phyloP scores from a whole-genome alignment of 2,113 vertebrate species.

The Pachyramphus minor region DNA sequence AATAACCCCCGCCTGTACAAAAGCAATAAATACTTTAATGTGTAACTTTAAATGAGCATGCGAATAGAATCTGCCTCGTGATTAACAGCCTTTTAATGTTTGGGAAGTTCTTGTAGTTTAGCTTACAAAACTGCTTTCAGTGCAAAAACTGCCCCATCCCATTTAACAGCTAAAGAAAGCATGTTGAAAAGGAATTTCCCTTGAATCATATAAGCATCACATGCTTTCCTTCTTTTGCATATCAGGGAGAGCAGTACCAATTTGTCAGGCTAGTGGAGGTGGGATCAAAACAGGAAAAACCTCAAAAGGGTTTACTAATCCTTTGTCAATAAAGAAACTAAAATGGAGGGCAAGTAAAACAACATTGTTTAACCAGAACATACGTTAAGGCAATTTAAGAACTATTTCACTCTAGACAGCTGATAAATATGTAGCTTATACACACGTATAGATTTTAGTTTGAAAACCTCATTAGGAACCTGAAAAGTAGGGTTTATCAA shows the following conservation, averaged over 20 bases:
- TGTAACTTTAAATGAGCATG: background rate
- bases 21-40: constrained; percentile 11
- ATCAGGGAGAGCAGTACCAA: background rate
- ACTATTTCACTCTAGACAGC: background rate
- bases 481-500: background rate
- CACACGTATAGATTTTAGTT: background rate
- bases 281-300: background rate
- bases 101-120: background rate
- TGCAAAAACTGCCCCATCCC: background rate
- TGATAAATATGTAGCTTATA: background rate
- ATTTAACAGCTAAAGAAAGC: background rate
- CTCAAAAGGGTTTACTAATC: background rate
- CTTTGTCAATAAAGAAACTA: constrained; percentile 52
- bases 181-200: background rate
- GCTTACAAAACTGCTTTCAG: background rate
- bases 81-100: background rate
- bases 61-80: background rate
- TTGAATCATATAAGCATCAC: background rate
- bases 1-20: background rate
- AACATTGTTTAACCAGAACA: background rate
- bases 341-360: background rate
- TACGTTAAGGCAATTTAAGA: background rate
- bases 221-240: background rate
- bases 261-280: background rate
- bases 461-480: background rate